Conservation (phyloP, 2,797 vertebrate genomes). For the Cryptoblepharus egeriae region DNA sequence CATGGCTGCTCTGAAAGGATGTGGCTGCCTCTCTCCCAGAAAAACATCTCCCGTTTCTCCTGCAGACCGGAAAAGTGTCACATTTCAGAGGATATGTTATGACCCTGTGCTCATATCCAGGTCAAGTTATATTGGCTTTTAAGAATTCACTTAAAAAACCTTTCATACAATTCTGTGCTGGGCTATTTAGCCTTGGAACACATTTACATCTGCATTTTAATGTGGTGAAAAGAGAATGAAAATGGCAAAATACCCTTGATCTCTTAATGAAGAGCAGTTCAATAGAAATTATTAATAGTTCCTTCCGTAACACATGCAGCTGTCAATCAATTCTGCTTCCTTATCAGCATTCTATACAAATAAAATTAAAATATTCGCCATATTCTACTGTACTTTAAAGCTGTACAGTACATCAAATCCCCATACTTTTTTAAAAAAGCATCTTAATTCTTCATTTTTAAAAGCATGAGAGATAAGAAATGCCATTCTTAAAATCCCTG, state of each 20-base stretch:
- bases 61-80: slow-evolving; percentile 34
- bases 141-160: slow-evolving; percentile 35
- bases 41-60: slow-evolving; percentile 32
- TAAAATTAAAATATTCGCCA: slow-evolving; percentile 22
- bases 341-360: slow-evolving; percentile 37
- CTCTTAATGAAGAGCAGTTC: slow-evolving; percentile 27
- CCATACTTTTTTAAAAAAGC: neutral
- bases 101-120: slow-evolving; percentile 40
- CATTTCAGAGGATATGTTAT: slow-evolving; percentile 45
- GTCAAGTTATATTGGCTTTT: slow-evolving; percentile 52
- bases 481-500: neutral
- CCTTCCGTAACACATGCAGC: slow-evolving; percentile 27
- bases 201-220: slow-evolving; percentile 21
- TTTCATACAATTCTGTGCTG: neutral
- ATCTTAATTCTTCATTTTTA: accelerated
- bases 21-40: slow-evolving; percentile 27
- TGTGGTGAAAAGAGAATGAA: slow-evolving; percentile 32
- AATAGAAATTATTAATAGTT: slow-evolving; percentile 40
- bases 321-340: slow-evolving; percentile 53
- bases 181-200: neutral
- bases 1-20: neutral
- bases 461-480: neutral
- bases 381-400: neutral
- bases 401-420: neutral
- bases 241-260: slow-evolving; percentile 31